phyloP scores from a whole-genome alignment of 2,797 vertebrate species.

The Pempheris klunzingeri region DNA sequence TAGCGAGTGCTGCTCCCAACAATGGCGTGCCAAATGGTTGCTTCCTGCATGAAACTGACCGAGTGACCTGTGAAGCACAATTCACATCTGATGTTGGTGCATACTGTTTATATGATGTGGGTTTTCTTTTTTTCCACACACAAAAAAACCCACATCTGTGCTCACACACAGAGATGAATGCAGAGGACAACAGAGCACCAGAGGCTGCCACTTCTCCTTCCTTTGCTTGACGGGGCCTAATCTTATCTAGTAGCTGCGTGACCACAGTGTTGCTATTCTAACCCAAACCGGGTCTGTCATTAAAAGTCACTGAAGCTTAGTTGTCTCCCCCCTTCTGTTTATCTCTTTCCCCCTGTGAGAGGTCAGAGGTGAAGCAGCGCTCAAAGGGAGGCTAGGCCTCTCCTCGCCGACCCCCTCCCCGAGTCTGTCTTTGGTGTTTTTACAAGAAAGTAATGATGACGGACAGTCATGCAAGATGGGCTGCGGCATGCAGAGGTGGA shows the following conservation, averaged over 20 bases:
- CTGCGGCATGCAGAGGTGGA: conserved; percentile 68
- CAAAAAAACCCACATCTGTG: conserved; percentile 24
- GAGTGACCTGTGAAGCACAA: not conserved
- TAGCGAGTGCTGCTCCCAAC: not conserved
- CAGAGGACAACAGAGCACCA: conserved; percentile 14
- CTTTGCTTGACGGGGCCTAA: conserved; percentile 68
- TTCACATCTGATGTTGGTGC: conserved; percentile 5
- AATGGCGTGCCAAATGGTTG: not conserved
- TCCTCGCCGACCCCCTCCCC: conserved; percentile 61
- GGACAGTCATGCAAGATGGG: conserved; percentile 76
- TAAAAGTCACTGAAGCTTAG: conserved; percentile 90
- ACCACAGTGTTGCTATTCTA: conserved; percentile 87
- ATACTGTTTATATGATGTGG: not conserved
- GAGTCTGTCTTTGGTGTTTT: conserved; percentile 83
- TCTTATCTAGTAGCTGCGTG: conserved; percentile 83
- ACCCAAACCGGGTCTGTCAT: conserved; percentile 89
- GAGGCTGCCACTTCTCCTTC: conserved; percentile 22
- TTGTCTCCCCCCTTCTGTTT: conserved; percentile 86
- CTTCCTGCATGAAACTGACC: conserved; percentile 30
- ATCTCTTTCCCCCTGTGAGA: conserved; percentile 80
- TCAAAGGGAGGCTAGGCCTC: conserved; percentile 83
- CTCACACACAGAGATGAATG: not conserved
- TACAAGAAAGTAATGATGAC: conserved; percentile 84
- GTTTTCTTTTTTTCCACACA: too few relatives aligned
- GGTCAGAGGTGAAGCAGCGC: conserved; percentile 83